Conservation (phyloP, 2,888 invertebrate genomes). For the Ennomos erosarius region DNA sequence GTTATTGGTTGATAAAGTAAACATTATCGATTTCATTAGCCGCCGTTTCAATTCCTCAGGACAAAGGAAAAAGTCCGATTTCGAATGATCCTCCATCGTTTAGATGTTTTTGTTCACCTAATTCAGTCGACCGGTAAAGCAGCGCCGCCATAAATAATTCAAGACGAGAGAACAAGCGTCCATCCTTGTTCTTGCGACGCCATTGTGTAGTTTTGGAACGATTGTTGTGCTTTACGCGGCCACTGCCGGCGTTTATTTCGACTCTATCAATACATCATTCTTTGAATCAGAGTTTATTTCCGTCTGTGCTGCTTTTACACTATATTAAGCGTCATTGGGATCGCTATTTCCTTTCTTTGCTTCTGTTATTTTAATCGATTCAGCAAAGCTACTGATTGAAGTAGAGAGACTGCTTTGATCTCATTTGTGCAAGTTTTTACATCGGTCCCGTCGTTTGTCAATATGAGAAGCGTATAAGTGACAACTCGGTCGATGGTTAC, state of each 20-base stretch:
- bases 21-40: slow-evolving; percentile 53
- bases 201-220: slow-evolving; percentile 64
- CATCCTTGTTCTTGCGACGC: slow-evolving; percentile 68
- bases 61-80: slow-evolving; percentile 60
- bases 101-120: slow-evolving; percentile 68
- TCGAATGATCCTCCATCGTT: slow-evolving; percentile 60
- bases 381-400: slow-evolving; percentile 6
- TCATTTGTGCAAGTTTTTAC: slow-evolving; percentile 40
- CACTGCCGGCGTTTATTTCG: slow-evolving; percentile 39
- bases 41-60: slow-evolving; percentile 47
- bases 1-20: slow-evolving; percentile 49
- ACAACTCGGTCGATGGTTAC: slow-evolving; percentile 42
- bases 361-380: slow-evolving; percentile 14
- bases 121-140: slow-evolving; percentile 73
- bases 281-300: slow-evolving; percentile 45
- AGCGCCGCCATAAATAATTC: slow-evolving; percentile 78
- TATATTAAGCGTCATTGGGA: slow-evolving; percentile 29
- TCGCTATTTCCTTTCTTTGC: slow-evolving; percentile 38
- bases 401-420: slow-evolving; percentile 7
- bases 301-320: slow-evolving; percentile 26
- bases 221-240: slow-evolving; percentile 49
- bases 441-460: slow-evolving; percentile 27
- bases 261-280: slow-evolving; percentile 40
- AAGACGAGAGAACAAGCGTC: slow-evolving; percentile 63
- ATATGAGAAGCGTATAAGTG: slow-evolving; percentile 38